Evolutionary conservation across 2,888 invertebrate genomes (phyloP).

Genomic region (Syrphus vitripennis): DNA sequence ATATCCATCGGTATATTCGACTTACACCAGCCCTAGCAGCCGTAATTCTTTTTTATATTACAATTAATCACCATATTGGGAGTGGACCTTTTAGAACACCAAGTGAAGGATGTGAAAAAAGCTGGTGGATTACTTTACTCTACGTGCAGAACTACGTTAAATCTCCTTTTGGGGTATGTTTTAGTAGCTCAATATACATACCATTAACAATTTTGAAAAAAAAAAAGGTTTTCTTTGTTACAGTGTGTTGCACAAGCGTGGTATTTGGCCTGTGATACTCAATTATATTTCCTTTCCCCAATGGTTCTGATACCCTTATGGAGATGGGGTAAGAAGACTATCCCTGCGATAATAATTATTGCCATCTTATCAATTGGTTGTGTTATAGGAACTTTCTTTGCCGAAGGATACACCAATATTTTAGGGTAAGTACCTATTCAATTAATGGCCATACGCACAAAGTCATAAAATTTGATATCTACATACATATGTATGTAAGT

Average conservation of each 20-base stretch:
- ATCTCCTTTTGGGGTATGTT: constrained; percentile 55
- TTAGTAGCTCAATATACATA: too few species aligned
- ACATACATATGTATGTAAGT: too few species aligned
- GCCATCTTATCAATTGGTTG: constrained; percentile 55
- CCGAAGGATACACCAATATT: constrained; percentile 12
- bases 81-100: constrained; percentile 81
- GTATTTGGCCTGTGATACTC: constrained; percentile 84
- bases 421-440: constrained; percentile 34
- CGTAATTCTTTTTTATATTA: constrained; percentile 79
- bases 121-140: constrained; percentile 79
- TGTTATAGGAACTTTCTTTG: constrained; percentile 42
- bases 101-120: constrained; percentile 73
- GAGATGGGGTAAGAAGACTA: constrained; percentile 12
- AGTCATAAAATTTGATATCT: too few species aligned
- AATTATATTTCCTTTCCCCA: constrained; percentile 78
- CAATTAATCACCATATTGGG: constrained; percentile 79
- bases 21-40: constrained; percentile 81
- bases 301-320: constrained; percentile 80
- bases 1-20: constrained; percentile 75
- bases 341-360: constrained; percentile 52
- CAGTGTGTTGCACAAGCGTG: constrained; percentile 82
- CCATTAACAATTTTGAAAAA: too few species aligned
- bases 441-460: too few species aligned
- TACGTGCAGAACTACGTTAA: constrained; percentile 80
- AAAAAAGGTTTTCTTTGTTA: background rate